phyloP scores from a whole-genome alignment of 2,113 vertebrate species.

The Upupa epops region DNA sequence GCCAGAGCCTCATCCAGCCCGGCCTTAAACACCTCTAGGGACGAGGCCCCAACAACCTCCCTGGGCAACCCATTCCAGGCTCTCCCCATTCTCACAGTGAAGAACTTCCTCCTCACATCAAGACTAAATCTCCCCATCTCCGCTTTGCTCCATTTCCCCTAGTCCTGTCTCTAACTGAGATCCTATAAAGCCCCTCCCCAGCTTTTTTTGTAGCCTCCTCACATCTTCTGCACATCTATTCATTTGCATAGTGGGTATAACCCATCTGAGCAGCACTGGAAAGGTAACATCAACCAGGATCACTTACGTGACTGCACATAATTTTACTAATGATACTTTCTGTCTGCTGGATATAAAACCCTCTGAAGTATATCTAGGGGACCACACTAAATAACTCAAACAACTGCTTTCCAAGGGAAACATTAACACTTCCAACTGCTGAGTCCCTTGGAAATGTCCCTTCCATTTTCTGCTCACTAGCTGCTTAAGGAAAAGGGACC shows the following conservation, averaged over 20 bases:
- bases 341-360: not conserved
- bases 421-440: not conserved
- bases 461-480: not conserved
- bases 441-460: not conserved
- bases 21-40: no score
- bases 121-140: no score
- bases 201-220: no score
- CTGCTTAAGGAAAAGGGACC: not conserved
- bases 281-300: not conserved
- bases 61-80: no score
- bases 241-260: not conserved
- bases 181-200: no score
- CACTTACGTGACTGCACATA: not conserved
- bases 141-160: no score
- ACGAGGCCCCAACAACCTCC: no score
- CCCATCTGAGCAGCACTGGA: not conserved
- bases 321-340: not conserved
- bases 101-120: no score
- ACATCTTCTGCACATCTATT: not conserved
- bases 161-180: no score
- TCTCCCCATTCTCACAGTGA: no score
- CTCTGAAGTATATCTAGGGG: not conserved
- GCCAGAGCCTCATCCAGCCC: no score
- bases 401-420: not conserved
- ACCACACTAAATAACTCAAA: not conserved